A percentile compares a stretch with the other conserved stretches of the same genome.
Conservation (phyloP, 1,140 invertebrate genomes). For the Reticulitermes speratus region DNA sequence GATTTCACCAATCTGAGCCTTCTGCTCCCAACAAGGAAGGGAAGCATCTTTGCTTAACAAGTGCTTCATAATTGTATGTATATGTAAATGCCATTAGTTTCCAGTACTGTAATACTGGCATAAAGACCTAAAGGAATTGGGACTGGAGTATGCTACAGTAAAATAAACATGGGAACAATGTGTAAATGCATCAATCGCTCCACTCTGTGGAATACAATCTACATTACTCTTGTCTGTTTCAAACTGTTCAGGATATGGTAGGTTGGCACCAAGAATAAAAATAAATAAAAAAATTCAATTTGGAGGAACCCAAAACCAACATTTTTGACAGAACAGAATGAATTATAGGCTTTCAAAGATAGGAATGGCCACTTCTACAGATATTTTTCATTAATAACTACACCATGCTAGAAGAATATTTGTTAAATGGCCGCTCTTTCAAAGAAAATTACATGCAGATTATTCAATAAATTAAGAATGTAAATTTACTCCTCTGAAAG, state of each 20-base stretch:
- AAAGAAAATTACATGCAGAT: neutral
- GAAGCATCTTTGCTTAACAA: neutral
- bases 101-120: conserved; percentile 7
- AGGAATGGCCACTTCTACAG: neutral
- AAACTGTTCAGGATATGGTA: neutral
- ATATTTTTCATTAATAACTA: neutral
- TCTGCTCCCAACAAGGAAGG: neutral
- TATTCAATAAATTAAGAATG: neutral
- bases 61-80: neutral
- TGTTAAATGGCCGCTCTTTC: neutral
- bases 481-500: neutral
- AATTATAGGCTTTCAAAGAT: neutral
- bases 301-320: neutral
- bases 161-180: conserved; percentile 13
- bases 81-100: conserved; percentile 11
- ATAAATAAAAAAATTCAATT: neutral
- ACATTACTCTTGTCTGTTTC: neutral
- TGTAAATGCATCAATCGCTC: conserved; percentile 4
- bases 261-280: neutral
- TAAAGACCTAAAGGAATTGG: conserved; percentile 19
- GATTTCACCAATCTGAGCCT: neutral
- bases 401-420: neutral
- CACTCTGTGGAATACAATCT: conserved; percentile 8
- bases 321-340: neutral
- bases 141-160: conserved; percentile 9